Conservation (phyloP, 2,888 invertebrate genomes). For the Ferrisia virgata region DNA sequence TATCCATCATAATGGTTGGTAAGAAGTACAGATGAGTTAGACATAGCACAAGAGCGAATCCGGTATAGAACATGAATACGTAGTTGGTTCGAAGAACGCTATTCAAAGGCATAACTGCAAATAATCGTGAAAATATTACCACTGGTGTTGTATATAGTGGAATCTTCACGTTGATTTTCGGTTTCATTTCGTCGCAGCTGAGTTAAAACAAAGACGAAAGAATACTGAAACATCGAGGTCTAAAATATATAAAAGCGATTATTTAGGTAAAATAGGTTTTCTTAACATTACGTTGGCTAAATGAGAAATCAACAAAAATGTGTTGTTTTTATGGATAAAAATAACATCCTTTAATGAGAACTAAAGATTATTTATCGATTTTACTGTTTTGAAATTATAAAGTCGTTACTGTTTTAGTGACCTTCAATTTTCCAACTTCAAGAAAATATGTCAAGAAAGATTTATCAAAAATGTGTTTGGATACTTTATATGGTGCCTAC, state of each 20-base stretch:
- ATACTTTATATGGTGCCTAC: background rate
- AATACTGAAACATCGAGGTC: background rate
- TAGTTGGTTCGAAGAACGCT: background rate
- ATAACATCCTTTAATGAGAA: background rate
- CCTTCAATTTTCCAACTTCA: background rate
- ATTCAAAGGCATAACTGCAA: slow-evolving; percentile 32
- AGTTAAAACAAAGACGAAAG: background rate
- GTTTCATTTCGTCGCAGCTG: background rate
- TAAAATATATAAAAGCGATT: background rate
- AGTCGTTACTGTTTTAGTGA: background rate
- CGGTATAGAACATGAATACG: background rate
- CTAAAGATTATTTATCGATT: background rate
- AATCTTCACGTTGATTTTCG: background rate
- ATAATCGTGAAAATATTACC: slow-evolving; percentile 13
- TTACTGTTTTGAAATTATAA: background rate
- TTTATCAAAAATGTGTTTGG: background rate
- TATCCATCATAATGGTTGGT: slow-evolving; percentile 35
- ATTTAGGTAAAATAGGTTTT: background rate
- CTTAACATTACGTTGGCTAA: background rate
- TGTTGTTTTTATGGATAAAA: background rate
- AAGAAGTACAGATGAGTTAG: background rate
- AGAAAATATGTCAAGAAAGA: background rate
- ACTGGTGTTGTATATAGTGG: slow-evolving; percentile 20
- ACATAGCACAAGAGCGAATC: slow-evolving; percentile 18
- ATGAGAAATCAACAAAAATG: background rate